phyloP scores from a whole-genome alignment of 2,113 vertebrate genomes.

The Nothobranchius furzeri region DNA sequence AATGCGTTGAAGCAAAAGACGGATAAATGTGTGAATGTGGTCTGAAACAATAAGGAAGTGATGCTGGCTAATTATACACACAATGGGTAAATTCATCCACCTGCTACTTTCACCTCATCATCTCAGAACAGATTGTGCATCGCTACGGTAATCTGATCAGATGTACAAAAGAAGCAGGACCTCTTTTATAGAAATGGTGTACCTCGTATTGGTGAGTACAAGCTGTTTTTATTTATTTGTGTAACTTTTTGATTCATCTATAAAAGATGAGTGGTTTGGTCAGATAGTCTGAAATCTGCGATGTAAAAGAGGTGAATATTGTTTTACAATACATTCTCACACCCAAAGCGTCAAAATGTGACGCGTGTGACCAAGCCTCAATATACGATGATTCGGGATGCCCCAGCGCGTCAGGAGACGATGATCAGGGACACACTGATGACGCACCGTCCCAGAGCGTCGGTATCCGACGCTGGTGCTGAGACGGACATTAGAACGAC shows the following conservation, averaged over 20 bases:
- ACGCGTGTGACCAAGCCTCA: too few species aligned
- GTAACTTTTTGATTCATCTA: background rate
- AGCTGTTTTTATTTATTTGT: background rate
- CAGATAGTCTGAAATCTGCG: background rate
- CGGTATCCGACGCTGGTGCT: too few species aligned
- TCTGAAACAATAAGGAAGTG: constrained; percentile 69
- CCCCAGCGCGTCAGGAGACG: too few species aligned
- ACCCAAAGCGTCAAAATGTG: too few species aligned
- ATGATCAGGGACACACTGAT: too few species aligned
- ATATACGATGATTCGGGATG: too few species aligned
- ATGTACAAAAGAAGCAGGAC: constrained; percentile 22
- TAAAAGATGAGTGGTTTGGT: constrained; percentile 3
- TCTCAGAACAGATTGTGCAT: background rate
- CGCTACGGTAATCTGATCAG: constrained; percentile 11
- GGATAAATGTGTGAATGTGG: too few species aligned
- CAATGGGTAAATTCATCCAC: constrained; percentile 38
- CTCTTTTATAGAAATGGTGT: constrained; percentile 38
- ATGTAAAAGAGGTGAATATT: constrained; percentile 6
- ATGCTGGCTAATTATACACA: constrained; percentile 59
- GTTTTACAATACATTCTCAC: background rate
- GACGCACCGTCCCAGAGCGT: too few species aligned
- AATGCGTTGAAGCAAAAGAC: too few species aligned
- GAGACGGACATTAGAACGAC: too few species aligned
- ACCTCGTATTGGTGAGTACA: constrained; percentile 51
- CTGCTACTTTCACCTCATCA: constrained; percentile 63